Conservation (phyloP, 2,113 vertebrate species). For the Tyrannus savana region DNA sequence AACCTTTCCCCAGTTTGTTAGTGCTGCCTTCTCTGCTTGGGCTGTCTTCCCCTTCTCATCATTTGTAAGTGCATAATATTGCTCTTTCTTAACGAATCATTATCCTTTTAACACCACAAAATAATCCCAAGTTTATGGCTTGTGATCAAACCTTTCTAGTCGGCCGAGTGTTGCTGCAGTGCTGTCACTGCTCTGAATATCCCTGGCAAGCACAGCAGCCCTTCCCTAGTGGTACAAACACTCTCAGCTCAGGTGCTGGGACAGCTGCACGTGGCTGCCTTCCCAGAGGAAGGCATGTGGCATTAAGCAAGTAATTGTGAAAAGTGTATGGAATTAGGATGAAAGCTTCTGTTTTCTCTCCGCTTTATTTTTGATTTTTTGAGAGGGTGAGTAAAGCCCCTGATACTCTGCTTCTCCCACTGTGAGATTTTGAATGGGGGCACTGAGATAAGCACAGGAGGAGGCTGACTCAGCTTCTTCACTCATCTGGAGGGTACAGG, state of each 20-base stretch:
- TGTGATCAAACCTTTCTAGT: neutral
- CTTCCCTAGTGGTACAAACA: neutral
- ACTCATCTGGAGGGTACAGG: neutral
- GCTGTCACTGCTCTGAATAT: neutral
- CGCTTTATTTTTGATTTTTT: neutral
- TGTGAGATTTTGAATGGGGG: neutral
- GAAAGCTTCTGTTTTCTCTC: neutral
- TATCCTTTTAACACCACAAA: neutral
- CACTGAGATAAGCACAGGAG: neutral
- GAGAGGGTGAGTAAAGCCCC: neutral
- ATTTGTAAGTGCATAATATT: neutral
- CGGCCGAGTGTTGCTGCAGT: neutral
- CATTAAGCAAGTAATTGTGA: neutral
- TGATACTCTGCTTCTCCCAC: neutral
- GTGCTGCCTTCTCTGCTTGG: neutral
- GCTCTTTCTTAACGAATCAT: neutral
- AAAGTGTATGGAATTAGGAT: neutral
- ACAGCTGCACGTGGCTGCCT: neutral
- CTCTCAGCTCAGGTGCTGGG: neutral
- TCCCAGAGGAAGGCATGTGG: neutral
- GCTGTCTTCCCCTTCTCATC: neutral
- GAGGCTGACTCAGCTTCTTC: neutral
- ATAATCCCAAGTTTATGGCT: neutral
- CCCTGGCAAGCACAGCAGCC: neutral
- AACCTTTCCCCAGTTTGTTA: neutral